phyloP scores from a whole-genome alignment of 2,888 invertebrate species.

The Halocaridina rubra region DNA sequence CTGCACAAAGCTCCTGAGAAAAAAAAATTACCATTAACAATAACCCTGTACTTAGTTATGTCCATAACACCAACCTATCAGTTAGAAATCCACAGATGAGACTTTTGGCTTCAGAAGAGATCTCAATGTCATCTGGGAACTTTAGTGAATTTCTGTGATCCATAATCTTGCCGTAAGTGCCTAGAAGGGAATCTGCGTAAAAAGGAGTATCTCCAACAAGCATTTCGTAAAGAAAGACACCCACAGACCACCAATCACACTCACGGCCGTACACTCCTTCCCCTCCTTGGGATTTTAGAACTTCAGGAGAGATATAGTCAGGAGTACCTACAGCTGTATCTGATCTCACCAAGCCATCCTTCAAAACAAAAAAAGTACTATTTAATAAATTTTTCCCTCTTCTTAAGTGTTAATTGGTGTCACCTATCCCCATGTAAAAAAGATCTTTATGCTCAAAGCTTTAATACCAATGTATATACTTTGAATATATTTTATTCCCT shows the following conservation, averaged over 20 bases:
- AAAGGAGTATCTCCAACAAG: constrained; percentile 98
- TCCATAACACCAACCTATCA: constrained; percentile 79
- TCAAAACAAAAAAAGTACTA: too few species aligned
- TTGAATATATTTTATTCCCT: too few species aligned
- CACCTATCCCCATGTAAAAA: too few species aligned
- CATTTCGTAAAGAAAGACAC: constrained; percentile 99
- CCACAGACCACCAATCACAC: constrained; percentile 98
- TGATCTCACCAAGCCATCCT: constrained; percentile 93
- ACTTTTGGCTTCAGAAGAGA: constrained; percentile 78
- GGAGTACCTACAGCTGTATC: constrained; percentile 99
- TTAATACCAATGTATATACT: too few species aligned
- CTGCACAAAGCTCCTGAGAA: too few species aligned
- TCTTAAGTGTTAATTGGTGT: too few species aligned
- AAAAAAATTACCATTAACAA: too few species aligned
- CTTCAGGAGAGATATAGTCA: constrained; percentile 99
- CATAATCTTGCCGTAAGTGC: constrained; percentile 99
- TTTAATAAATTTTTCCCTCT: too few species aligned
- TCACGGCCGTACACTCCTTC: constrained; percentile 96
- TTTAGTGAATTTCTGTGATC: constrained; percentile 95
- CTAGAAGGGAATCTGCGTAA: constrained; percentile 97
- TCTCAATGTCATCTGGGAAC: constrained; percentile 92
- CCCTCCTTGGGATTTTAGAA: constrained; percentile 92
- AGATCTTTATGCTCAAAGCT: too few species aligned
- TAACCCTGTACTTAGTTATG: too few species aligned
- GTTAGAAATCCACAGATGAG: constrained; percentile 94